Evolutionary conservation across 2,888 invertebrate genomes (phyloP), one percentile per base, ranked within the genome.

Genomic region (Loripinus fragilis): DNA sequence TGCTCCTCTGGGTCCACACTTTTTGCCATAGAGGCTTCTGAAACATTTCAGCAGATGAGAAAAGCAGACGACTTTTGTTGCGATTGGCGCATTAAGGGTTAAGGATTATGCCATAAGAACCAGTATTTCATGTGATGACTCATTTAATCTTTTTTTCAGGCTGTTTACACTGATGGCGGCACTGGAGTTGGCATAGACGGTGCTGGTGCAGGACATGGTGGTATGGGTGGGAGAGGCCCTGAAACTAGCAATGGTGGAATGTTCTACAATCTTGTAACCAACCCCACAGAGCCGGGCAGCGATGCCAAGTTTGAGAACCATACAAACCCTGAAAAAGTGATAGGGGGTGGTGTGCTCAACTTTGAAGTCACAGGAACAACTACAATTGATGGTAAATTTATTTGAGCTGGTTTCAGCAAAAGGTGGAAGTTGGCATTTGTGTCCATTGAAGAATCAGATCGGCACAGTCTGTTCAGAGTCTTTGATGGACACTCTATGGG

Each of bases 201-300:
- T 0, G 81, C 83, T 48, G 90, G 90, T n/a, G 90, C 88, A 10
- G 87, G 89, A 17, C 87, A 89, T 76, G 90, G 88, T 38, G 90
- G 90, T 33, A 87, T 87, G 77, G 90, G 90, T 52, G 89, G 87
- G 10, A 74, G 71, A 48, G 82, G 77, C 15, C 20, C 38, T 7
- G 68, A 50, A 12, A 55, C 70, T 10, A 67, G 74, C 20, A 78
- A 76, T 45, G 87, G 85, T 25, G 89, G 89, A 8, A 72, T 81
- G 35, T 88, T 71, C 71, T 88, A 89, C 71, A 88, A 86, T 42
- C 70, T 80, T 55, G 81, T 87, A 10, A 70, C 60, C 15, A 38
- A 38, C 0, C 90, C 90, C 0, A 20, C 48, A n/a, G 65, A 72
- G 3, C 71, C 83, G 20, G 90, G 90, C 33, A 89, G 88, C 70